These are phyloP conservation scores for Danaus plexippus DNA, from an alignment of 1,140 invertebrate genomes.

Conservation along the genomic window DNA sequence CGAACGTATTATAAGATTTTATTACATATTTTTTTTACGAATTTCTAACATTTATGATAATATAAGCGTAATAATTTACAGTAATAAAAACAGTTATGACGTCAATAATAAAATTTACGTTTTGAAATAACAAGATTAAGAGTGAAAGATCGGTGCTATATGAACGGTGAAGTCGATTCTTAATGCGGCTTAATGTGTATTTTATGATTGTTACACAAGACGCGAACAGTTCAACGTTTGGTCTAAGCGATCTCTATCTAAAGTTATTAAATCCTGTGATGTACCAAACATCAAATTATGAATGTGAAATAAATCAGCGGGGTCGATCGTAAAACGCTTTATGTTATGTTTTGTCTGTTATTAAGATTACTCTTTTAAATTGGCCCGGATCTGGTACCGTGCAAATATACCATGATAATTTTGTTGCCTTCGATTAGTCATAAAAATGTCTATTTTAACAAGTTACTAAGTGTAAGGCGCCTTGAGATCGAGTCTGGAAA, in stretches of 20 bases:
- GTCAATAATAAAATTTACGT: constrained; percentile 55
- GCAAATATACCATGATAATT: constrained; percentile 44
- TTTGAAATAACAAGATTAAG: constrained; percentile 69
- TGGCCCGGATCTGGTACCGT: constrained; percentile 48
- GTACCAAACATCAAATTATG: constrained; percentile 67
- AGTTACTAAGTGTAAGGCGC: constrained; percentile 16
- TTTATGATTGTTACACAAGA: constrained; percentile 69
- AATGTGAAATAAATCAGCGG: constrained; percentile 67
- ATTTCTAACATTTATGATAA: constrained; percentile 28
- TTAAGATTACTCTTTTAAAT: constrained; percentile 53
- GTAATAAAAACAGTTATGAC: constrained; percentile 63
- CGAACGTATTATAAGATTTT: too few species aligned
- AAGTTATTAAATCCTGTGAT: constrained; percentile 65
- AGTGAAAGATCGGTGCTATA: constrained; percentile 49
- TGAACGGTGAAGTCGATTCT: constrained; percentile 41
- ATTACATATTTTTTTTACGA: too few species aligned
- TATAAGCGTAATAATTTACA: constrained; percentile 58
- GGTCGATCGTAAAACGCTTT: constrained; percentile 63
- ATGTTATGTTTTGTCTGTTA: constrained; percentile 61
- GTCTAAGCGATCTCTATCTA: constrained; percentile 62
- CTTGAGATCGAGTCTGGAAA: constrained; percentile 1
- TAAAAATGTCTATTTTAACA: constrained; percentile 30
- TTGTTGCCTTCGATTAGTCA: constrained; percentile 34
- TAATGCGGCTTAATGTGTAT: constrained; percentile 70
- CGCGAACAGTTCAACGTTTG: constrained; percentile 55